Conservation (phyloP, 2,888 invertebrate genomes). For the Chouioia cunea region DNA sequence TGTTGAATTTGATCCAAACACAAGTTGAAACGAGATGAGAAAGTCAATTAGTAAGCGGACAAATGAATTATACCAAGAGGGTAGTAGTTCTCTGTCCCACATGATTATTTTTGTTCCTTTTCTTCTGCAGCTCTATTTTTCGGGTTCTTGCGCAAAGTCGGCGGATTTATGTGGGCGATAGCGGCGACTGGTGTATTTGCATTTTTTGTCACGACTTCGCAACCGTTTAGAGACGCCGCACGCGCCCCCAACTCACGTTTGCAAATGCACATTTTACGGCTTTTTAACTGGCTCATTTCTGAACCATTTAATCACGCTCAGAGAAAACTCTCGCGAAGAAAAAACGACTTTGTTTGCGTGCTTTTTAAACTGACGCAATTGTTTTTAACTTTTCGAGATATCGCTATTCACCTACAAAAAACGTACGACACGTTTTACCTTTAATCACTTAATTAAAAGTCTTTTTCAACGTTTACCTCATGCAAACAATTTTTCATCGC, state of each 20-base stretch:
- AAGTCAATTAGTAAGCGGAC: conserved; percentile 35
- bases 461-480: not conserved
- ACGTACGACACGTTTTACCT: not conserved
- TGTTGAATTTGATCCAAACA: conserved; percentile 18
- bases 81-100: not conserved
- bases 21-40: conserved; percentile 18
- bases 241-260: conserved; percentile 12
- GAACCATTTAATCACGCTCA: conserved; percentile 22
- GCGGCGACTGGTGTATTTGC: conserved; percentile 25
- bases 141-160: conserved; percentile 22
- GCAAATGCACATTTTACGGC: conserved; percentile 28
- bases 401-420: not conserved
- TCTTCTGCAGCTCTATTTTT: conserved; percentile 1
- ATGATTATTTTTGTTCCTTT: too few relatives aligned
- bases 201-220: conserved; percentile 28
- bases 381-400: conserved; percentile 1
- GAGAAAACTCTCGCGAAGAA: not conserved
- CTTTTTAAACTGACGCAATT: conserved; percentile 1
- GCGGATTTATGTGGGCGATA: conserved; percentile 26
- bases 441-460: not conserved
- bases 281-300: conserved; percentile 21
- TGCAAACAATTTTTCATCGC: conserved; percentile 16
- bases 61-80: conserved; percentile 28
- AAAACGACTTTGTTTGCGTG: not conserved
- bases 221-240: too few relatives aligned